A percentile compares a stretch with the other conserved stretches of the same genome.
Conservation (phyloP, 2,797 vertebrate genomes). For the Phoeniculus purpureus region DNA sequence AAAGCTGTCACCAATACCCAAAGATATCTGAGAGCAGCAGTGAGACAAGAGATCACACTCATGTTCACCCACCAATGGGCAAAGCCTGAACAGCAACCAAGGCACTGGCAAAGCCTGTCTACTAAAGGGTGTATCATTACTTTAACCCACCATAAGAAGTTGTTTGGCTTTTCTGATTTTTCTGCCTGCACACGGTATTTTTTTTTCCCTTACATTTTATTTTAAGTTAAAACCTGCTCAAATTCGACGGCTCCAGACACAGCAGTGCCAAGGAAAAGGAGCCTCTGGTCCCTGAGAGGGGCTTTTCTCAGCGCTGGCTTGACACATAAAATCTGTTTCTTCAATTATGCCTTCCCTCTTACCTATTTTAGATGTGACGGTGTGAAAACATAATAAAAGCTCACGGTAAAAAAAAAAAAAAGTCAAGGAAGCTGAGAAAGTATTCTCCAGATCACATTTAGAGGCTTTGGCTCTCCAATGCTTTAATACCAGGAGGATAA, state of each 20-base stretch:
- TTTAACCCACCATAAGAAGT: background rate
- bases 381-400: conserved; percentile 43
- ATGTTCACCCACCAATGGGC: background rate
- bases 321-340: conserved; percentile 40
- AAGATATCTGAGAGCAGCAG: background rate
- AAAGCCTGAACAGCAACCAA: background rate
- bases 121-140: background rate
- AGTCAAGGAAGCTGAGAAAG: background rate
- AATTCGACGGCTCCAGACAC: background rate
- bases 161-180: background rate
- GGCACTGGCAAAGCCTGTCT: background rate
- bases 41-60: background rate
- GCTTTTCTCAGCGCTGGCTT: conserved; percentile 2
- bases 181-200: rapidly evolving
- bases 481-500: background rate
- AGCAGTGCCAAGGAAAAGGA: conserved; percentile 22
- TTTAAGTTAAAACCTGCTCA: conserved; percentile 13
- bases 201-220: background rate
- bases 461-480: background rate
- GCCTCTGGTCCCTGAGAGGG: background rate
- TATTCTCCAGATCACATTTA: background rate
- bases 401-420: background rate
- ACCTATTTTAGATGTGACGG: background rate
- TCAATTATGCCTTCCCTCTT: conserved; percentile 25
- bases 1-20: conserved; percentile 13